These are phyloP conservation scores for Scalopus aquaticus DNA, from an alignment of 2,113 vertebrate genomes.

Conservation along the genomic window DNA sequence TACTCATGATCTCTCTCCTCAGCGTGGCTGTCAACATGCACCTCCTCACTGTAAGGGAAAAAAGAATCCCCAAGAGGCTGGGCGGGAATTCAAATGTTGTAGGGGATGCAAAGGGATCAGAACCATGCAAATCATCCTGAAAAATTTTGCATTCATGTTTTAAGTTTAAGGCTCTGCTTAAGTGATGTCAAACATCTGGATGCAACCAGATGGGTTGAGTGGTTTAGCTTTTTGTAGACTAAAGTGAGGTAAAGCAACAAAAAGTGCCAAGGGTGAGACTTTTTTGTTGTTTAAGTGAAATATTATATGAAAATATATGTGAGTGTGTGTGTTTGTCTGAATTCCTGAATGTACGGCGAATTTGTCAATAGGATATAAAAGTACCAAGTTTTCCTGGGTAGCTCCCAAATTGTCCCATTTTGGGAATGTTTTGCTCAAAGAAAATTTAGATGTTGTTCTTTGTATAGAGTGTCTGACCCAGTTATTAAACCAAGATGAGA, in stretches of 20 bases:
- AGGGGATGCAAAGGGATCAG: not conserved
- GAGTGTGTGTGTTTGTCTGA: not conserved
- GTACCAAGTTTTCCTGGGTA: not conserved
- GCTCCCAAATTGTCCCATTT: not conserved
- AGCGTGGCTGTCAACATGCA: constrained; percentile 70
- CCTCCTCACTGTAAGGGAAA: constrained; percentile 78
- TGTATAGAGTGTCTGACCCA: not conserved
- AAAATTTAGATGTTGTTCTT: constrained; percentile 53
- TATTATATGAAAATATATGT: not conserved
- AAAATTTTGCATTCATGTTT: not conserved
- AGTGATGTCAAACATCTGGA: constrained; percentile 37
- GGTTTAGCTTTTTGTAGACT: constrained; percentile 27
- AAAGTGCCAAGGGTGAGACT: not conserved
- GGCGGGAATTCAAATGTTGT: constrained; percentile 26
- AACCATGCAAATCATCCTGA: not conserved
- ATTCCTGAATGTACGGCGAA: not conserved
- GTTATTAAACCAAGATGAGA: constrained; percentile 33
- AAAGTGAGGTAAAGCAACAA: not conserved
- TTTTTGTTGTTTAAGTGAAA: not conserved
- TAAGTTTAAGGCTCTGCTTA: not conserved
- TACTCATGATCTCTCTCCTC: constrained; percentile 86
- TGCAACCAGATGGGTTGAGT: not conserved
- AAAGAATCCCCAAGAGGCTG: constrained; percentile 38
- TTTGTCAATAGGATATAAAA: not conserved
- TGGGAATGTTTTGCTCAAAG: constrained; percentile 50